A percentile compares a stretch with the other conserved stretches of the same genome.
Evolutionary conservation across 1,140 invertebrate species (phyloP).

Genomic region (Panagrolaimus sp.): DNA sequence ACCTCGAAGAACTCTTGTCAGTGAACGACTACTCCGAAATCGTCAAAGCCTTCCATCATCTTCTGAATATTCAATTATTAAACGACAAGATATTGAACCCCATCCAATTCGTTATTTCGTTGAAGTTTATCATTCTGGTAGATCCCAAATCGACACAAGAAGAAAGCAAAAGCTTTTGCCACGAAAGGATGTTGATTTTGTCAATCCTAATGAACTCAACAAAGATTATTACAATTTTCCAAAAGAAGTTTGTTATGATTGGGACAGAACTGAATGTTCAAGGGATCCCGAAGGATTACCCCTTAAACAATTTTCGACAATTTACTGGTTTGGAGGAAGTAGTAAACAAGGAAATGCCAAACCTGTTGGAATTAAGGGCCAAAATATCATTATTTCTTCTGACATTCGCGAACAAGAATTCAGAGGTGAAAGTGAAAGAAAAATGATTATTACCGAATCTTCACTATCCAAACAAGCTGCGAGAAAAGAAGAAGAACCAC

Average conservation of each 20-base stretch:
- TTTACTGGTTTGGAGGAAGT: not conserved
- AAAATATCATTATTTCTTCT: not conserved
- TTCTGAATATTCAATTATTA: not conserved
- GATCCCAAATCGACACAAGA: not conserved
- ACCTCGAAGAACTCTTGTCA: slow-evolving; percentile 14
- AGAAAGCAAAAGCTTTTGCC: not conserved
- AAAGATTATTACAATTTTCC: not conserved
- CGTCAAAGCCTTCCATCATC: slow-evolving; percentile 3
- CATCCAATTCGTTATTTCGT: slow-evolving; percentile 18
- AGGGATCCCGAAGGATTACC: not conserved
- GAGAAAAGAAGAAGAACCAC: not conserved
- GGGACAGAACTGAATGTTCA: not conserved
- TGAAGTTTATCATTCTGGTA: slow-evolving; percentile 25
- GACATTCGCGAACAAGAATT: too few species aligned
- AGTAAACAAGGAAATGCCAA: slow-evolving; percentile 5
- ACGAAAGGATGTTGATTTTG: slow-evolving; percentile 6
- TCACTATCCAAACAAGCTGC: too few species aligned
- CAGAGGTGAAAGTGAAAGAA: not conserved
- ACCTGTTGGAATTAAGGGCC: not conserved
- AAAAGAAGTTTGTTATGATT: not conserved
- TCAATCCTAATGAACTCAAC: not conserved
- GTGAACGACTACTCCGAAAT: not conserved
- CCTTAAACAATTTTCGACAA: not conserved
- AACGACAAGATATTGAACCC: slow-evolving; percentile 4
- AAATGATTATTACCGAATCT: too few species aligned